These are phyloP conservation scores for Pelecanus crispus DNA, from an alignment of 2,113 vertebrate genomes.

Conservation along the genomic window DNA sequence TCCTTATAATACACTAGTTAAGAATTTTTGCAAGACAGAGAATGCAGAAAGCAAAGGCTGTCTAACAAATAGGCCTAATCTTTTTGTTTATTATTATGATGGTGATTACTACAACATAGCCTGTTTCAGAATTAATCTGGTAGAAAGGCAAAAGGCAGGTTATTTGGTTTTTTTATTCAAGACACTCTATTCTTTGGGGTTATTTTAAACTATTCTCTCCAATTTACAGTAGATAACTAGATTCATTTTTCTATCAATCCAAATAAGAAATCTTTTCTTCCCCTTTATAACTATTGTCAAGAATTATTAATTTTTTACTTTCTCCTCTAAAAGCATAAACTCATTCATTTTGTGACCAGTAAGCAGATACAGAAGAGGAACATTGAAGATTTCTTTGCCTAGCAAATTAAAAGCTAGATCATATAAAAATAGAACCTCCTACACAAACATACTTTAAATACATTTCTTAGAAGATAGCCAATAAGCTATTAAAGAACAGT, in stretches of 20 bases:
- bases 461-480: slow-evolving; percentile 9
- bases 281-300: neutral
- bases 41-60: neutral
- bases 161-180: neutral
- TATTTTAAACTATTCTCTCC: neutral
- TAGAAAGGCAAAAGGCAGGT: neutral
- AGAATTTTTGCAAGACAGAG: neutral
- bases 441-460: slow-evolving; percentile 9
- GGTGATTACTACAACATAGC: neutral
- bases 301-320: neutral
- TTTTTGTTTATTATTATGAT: neutral
- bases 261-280: neutral
- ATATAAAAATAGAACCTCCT: slow-evolving; percentile 31
- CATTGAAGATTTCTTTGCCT: neutral
- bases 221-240: neutral
- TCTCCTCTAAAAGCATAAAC: neutral
- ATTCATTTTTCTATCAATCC: neutral
- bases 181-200: accelerated
- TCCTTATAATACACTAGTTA: neutral
- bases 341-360: neutral
- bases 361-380: neutral
- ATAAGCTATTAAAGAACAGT: neutral
- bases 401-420: neutral
- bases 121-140: neutral
- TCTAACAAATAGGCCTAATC: neutral